Evolutionary conservation across 1,140 invertebrate species (phyloP), one percentile per base, ranked within the genome.

Genomic region (Pseudomyrmex gracilis): DNA sequence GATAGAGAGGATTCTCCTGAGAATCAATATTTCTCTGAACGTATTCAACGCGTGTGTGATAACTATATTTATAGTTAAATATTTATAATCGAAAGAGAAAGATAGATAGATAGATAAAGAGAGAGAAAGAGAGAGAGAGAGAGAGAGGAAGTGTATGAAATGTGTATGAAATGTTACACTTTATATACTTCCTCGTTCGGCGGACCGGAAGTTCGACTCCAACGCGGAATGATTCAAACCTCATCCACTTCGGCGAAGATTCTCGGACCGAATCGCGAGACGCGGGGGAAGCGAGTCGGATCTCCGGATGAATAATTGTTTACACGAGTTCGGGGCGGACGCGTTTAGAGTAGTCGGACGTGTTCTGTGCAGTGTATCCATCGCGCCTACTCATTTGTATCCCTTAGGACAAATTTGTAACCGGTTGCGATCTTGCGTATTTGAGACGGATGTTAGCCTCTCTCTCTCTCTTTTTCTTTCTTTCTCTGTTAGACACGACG

Each of bases 351-450:
- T 74, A 34, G 74, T 60, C 85, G 82, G 60, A 1, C 76, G 87
- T 82, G 87, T 85, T 88, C 86, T 87, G 86, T 55, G 64, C 87
- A 85, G 57, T 88, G 87, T 88, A 88, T 87, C 83, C 87, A 73
- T 87, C 85, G 82, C 85, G 87, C 83, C 87, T 88, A 87, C 86
- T 87, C 86, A 74, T 87, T 61, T 83, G 82, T 87, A 87, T 80
- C 85, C 68, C 68, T 63, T 87, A 87, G 82, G 85, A 86, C 60
- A 74, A 87, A 68, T 76, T 58, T 49, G 76, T 58, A 70, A 55
- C 83, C 80, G 66, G n/a, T 20, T 34, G 34, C 73, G 63, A 68
- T 87, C 83, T 68, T 73, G 67, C 60, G 80, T 60, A 83, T 49
- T 34, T 55, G 68, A 84, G 85, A 87, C 87, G 73, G 55, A 57